phyloP scores from a whole-genome alignment of 1,140 invertebrate species.

The Dreissena rostriformis region DNA sequence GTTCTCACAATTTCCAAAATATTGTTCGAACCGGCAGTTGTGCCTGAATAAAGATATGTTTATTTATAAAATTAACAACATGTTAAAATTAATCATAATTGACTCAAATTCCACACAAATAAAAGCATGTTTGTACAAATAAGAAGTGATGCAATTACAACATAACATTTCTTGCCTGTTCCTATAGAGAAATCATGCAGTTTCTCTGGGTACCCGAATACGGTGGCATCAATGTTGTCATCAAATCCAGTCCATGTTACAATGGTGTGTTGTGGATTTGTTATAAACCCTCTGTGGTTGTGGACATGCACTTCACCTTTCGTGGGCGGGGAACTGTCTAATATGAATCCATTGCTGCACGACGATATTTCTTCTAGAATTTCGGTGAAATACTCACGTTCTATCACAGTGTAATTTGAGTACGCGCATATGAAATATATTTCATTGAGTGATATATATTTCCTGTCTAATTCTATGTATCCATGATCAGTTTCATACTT shows the following conservation, averaged over 20 bases:
- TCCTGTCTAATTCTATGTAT: conserved; percentile 18
- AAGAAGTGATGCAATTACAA: no score
- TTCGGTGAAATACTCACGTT: conserved; percentile 27
- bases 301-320: conserved; percentile 53
- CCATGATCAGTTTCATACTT: background rate
- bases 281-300: conserved; percentile 55
- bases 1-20: no score
- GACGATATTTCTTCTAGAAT: conserved; percentile 30
- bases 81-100: no score
- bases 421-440: conserved; percentile 47
- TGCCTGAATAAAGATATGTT: no score
- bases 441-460: background rate
- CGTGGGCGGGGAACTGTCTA: conserved; percentile 56
- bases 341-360: conserved; percentile 62
- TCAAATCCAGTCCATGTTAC: conserved; percentile 59
- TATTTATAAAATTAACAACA: no score
- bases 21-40: no score
- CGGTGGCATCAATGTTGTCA: conserved; percentile 32
- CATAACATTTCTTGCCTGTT: conserved; percentile 40
- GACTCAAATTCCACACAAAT: no score
- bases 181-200: conserved; percentile 45
- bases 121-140: no score
- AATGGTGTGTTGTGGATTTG: conserved; percentile 10
- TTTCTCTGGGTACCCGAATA: conserved; percentile 16
- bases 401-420: conserved; percentile 3